Evolutionary conservation across 2,113 vertebrate species (phyloP).

Genomic region (Salminus brasiliensis): DNA sequence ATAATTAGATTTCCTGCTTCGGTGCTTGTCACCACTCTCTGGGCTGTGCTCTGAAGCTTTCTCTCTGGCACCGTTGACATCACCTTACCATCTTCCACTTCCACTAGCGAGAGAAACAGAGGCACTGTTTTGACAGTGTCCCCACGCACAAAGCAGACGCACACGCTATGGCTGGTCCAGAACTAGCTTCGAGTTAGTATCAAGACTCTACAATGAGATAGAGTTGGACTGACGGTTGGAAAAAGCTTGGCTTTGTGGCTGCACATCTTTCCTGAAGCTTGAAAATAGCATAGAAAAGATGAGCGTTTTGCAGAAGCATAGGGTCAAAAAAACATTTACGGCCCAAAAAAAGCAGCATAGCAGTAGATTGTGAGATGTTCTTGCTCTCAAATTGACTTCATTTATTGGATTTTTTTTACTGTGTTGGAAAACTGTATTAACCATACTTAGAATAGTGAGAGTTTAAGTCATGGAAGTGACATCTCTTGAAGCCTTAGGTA

Average conservation of each 20-base stretch:
- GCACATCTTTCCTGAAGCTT: not conserved
- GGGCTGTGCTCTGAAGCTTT: constrained; percentile 11
- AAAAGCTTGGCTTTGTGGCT: not conserved
- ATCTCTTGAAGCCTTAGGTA: too few species aligned
- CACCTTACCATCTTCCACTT: not conserved
- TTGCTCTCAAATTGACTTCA: too few species aligned
- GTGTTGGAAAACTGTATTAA: too few species aligned
- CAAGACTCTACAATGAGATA: not conserved
- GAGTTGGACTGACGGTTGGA: not conserved
- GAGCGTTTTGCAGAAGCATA: too few species aligned
- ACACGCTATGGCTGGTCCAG: not conserved
- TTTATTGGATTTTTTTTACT: too few species aligned
- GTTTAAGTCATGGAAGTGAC: too few species aligned
- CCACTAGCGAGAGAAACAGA: not conserved
- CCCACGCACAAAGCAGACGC: not conserved
- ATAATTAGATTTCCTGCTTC: constrained; percentile 68
- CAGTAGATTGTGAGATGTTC: too few species aligned
- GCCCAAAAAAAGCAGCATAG: too few species aligned
- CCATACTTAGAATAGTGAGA: too few species aligned
- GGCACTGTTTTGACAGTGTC: constrained; percentile 35
- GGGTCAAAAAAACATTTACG: too few species aligned
- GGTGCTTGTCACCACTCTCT: constrained; percentile 59
- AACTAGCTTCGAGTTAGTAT: not conserved
- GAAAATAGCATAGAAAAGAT: not conserved
- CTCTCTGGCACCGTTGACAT: constrained; percentile 9